A percentile compares a stretch with the other conserved stretches of the same genome.
Evolutionary conservation across 2,888 invertebrate species (phyloP).

Genomic region (Cosmorhoe ocellata): DNA sequence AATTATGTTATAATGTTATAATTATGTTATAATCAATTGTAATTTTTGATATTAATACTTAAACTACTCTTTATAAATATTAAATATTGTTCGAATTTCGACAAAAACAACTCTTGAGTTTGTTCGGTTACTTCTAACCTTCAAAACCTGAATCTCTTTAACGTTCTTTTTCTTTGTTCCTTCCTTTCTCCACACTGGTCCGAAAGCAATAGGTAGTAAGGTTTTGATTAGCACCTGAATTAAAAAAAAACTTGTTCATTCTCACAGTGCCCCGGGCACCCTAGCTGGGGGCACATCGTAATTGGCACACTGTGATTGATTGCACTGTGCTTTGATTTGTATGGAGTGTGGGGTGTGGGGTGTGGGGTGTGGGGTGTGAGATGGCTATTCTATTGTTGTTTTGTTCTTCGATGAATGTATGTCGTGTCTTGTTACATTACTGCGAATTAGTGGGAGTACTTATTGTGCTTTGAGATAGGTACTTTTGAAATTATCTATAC

Average conservation of each 20-base stretch:
- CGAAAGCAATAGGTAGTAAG: too few species aligned
- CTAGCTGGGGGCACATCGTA: constrained; percentile 15
- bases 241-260: constrained; percentile 3
- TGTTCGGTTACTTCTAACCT: too few species aligned
- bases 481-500: background rate
- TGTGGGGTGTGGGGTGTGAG: constrained; percentile 3
- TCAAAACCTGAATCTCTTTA: too few species aligned
- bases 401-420: constrained; percentile 12
- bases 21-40: too few species aligned
- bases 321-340: constrained; percentile 37
- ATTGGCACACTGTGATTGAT: constrained; percentile 46
- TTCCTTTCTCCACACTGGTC: too few species aligned
- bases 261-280: constrained; percentile 4
- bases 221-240: too few species aligned
- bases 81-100: background rate
- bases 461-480: constrained; percentile 1
- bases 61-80: too few species aligned
- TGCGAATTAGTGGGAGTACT: constrained; percentile 1
- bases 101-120: too few species aligned
- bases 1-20: too few species aligned
- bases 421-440: constrained; percentile 20
- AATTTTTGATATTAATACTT: too few species aligned
- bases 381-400: too few species aligned
- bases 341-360: constrained; percentile 1
- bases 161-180: too few species aligned